phyloP scores from a whole-genome alignment of 2,113 vertebrate species.

The Corythoichthys intestinalis region DNA sequence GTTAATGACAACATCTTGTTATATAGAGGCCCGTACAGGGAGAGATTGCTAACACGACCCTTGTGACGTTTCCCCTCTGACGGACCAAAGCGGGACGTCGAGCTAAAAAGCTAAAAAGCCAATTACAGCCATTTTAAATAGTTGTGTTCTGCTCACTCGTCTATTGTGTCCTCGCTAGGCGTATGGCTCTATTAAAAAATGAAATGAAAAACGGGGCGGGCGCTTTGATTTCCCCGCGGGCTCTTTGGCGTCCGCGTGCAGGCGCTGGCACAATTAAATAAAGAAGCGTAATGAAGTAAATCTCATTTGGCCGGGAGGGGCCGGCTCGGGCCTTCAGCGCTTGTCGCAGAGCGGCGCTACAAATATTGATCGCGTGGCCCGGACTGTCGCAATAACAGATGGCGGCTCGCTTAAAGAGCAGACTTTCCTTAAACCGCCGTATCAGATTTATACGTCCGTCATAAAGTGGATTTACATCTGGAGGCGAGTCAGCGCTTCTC shows the following conservation, averaged over 20 bases:
- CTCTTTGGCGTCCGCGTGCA: conserved; percentile 26
- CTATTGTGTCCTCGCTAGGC: conserved; percentile 11
- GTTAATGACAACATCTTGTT: too few relatives aligned
- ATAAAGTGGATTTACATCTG: conserved; percentile 30
- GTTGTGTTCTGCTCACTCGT: background rate
- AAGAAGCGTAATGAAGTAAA: conserved; percentile 53
- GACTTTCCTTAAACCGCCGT: conserved; percentile 32
- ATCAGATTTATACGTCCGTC: background rate
- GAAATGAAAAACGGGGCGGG: conserved; percentile 21
- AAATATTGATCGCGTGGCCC: conserved; percentile 48
- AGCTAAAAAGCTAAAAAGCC: background rate
- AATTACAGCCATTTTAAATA: background rate
- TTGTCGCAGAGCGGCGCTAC: conserved; percentile 40
- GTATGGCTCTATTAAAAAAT: conserved; percentile 27
- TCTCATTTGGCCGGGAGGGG: conserved; percentile 44
- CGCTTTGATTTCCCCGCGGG: conserved; percentile 35
- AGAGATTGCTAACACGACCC: background rate
- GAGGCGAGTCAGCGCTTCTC: conserved; percentile 31
- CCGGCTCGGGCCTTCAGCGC: conserved; percentile 36
- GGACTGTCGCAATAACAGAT: conserved; percentile 42
- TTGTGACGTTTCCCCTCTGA: background rate
- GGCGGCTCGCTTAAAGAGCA: conserved; percentile 30
- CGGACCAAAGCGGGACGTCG: background rate
- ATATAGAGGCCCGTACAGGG: too few relatives aligned
- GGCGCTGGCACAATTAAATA: conserved; percentile 40